phyloP scores from a whole-genome alignment of 2,113 vertebrate genomes.

The Lethenteron camtschaticum region DNA sequence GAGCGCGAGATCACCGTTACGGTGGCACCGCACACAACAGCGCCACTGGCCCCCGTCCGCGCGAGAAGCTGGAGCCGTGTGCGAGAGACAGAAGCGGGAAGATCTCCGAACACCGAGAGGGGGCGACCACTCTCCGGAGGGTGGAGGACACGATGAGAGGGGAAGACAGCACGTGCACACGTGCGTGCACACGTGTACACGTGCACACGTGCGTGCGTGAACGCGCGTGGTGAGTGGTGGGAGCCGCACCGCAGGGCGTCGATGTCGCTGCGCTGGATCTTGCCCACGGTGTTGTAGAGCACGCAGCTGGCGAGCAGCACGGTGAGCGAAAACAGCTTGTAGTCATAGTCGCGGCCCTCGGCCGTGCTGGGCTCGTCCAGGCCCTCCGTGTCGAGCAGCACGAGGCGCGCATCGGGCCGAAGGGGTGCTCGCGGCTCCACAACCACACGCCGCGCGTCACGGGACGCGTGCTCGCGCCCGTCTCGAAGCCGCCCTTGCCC shows the following conservation, averaged over 20 bases:
- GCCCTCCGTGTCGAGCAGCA: slow-evolving; percentile 4
- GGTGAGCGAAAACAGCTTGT: slow-evolving; percentile 1
- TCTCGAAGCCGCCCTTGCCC: neutral
- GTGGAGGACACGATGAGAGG: too few relatives aligned
- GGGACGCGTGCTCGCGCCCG: neutral
- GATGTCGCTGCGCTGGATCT: slow-evolving; percentile 4
- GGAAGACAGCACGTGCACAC: too few relatives aligned
- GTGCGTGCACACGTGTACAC: too few relatives aligned
- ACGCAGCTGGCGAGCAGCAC: slow-evolving; percentile 3
- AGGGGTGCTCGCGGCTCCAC: slow-evolving; percentile 2
- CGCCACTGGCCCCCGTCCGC: too few relatives aligned
- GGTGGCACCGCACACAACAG: too few relatives aligned
- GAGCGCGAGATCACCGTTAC: too few relatives aligned
- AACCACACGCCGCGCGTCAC: slow-evolving; percentile 4
- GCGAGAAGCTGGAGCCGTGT: too few relatives aligned
- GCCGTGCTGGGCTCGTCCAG: slow-evolving; percentile 2
- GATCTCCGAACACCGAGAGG: too few relatives aligned
- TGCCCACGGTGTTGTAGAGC: slow-evolving; percentile 2
- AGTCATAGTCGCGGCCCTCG: slow-evolving; percentile 1
- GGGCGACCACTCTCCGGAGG: too few relatives aligned
- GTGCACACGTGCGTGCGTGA: too few relatives aligned
- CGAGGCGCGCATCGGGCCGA: neutral
- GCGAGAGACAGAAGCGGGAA: too few relatives aligned
- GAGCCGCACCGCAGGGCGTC: slow-evolving; percentile 1
- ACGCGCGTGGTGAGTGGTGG: too few relatives aligned